phyloP scores from a whole-genome alignment of 1,140 invertebrate genomes.

The Littorina saxatilis region DNA sequence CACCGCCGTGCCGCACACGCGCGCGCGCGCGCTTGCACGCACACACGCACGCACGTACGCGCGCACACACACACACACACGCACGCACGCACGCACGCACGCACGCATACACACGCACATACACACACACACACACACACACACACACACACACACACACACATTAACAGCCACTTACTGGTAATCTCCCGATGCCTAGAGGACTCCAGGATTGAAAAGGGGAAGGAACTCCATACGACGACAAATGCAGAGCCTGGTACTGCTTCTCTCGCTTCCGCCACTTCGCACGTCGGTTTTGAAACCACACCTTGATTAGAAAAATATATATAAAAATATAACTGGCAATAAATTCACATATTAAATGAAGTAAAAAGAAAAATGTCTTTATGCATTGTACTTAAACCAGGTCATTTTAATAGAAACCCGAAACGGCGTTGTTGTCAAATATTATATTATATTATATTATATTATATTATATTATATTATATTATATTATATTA shows the following conservation, averaged over 20 bases:
- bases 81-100: slow-evolving; percentile 14
- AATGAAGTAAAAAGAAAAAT: neutral
- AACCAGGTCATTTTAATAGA: neutral
- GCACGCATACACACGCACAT: slow-evolving; percentile 18
- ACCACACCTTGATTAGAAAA: slow-evolving; percentile 90
- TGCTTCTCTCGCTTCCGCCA: slow-evolving; percentile 93
- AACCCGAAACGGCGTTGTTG: neutral
- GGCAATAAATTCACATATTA: neutral
- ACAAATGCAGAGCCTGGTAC: slow-evolving; percentile 33
- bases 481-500: too few species aligned
- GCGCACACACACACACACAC: slow-evolving; percentile 7
- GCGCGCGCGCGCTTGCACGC: neutral
- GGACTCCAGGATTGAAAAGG: slow-evolving; percentile 22
- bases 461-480: too few species aligned
- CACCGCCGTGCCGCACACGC: neutral
- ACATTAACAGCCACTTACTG: neutral
- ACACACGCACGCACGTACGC: slow-evolving; percentile 4
- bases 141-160: slow-evolving; percentile 21
- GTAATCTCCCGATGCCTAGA: neutral
- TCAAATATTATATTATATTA: too few species aligned
- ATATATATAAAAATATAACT: neutral
- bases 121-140: slow-evolving; percentile 29
- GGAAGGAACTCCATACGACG: slow-evolving; percentile 30
- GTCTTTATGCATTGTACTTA: neutral
- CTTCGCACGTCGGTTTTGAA: slow-evolving; percentile 95